Evolutionary conservation across 2,888 invertebrate species (phyloP).

Genomic region (Lissocephala sabroskyi): DNA sequence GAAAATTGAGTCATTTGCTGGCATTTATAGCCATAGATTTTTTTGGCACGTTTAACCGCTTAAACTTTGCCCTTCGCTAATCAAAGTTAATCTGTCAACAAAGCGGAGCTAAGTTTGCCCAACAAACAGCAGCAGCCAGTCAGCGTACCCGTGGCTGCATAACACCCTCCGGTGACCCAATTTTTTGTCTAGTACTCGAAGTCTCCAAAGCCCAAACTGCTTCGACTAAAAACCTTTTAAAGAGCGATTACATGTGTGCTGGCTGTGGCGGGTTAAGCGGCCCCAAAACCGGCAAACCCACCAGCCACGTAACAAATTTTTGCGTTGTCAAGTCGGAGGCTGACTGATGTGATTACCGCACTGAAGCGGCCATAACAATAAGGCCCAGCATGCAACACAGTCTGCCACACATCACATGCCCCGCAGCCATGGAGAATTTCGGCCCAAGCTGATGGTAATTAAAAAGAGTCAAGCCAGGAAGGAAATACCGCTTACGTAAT

Average conservation of each 20-base stretch:
- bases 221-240: constrained; percentile 56
- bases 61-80: constrained; percentile 51
- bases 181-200: constrained; percentile 25
- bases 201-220: constrained; percentile 32
- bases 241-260: constrained; percentile 55
- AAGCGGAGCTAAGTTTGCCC: no score
- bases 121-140: no score
- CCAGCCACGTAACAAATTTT: constrained; percentile 38
- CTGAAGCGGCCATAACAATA: no score
- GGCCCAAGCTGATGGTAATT: no score
- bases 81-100: constrained; percentile 51
- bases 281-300: constrained; percentile 25
- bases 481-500: no score
- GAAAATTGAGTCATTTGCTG: constrained; percentile 47
- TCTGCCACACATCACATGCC: no score
- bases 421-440: no score
- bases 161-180: constrained; percentile 59
- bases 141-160: constrained; percentile 40
- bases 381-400: no score
- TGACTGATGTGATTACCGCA: no score
- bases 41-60: constrained; percentile 51
- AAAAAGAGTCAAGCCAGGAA: no score
- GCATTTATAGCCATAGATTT: constrained; percentile 12
- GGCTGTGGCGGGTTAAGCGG: constrained; percentile 30
- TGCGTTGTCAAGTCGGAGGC: constrained; percentile 24